Conservation (phyloP, 2,888 invertebrate species). For the Cyrtodaria siliqua region DNA sequence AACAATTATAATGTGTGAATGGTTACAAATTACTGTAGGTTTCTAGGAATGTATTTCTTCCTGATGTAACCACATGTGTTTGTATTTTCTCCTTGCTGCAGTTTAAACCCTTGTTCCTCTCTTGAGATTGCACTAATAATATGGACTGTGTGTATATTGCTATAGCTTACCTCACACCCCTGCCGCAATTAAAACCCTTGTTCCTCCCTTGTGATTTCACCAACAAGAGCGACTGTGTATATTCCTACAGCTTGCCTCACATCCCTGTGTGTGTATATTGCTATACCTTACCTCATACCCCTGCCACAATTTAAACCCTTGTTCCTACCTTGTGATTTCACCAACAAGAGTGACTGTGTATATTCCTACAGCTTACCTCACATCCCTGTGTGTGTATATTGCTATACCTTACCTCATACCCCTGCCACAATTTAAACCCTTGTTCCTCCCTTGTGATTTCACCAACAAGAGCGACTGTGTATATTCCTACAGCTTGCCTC, state of each 20-base stretch:
- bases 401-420: slow-evolving; percentile 98
- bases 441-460: slow-evolving; percentile 98
- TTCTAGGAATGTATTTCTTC: too few relatives aligned
- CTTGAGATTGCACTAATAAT: slow-evolving; percentile 92
- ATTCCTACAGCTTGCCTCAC: slow-evolving; percentile 83
- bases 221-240: slow-evolving; percentile 85
- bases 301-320: slow-evolving; percentile 97
- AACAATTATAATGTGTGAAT: too few relatives aligned
- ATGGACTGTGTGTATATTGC: slow-evolving; percentile 85
- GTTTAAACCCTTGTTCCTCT: slow-evolving; percentile 99
- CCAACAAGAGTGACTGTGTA: slow-evolving; percentile 86
- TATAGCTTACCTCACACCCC: slow-evolving; percentile 96
- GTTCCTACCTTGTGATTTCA: slow-evolving; percentile 97
- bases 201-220: slow-evolving; percentile 96
- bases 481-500: slow-evolving; percentile 89
- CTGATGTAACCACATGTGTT: too few relatives aligned
- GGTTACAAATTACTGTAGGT: too few relatives aligned
- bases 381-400: slow-evolving; percentile 95
- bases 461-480: slow-evolving; percentile 86
- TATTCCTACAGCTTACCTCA: slow-evolving; percentile 89
- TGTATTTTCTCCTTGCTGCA: too few relatives aligned
- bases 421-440: slow-evolving; percentile 97
- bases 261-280: too few relatives aligned
- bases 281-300: slow-evolving; percentile 98
- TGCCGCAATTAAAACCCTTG: slow-evolving; percentile 98